phyloP scores from a whole-genome alignment of 2,797 vertebrate species.

The Selene dorsalis region DNA sequence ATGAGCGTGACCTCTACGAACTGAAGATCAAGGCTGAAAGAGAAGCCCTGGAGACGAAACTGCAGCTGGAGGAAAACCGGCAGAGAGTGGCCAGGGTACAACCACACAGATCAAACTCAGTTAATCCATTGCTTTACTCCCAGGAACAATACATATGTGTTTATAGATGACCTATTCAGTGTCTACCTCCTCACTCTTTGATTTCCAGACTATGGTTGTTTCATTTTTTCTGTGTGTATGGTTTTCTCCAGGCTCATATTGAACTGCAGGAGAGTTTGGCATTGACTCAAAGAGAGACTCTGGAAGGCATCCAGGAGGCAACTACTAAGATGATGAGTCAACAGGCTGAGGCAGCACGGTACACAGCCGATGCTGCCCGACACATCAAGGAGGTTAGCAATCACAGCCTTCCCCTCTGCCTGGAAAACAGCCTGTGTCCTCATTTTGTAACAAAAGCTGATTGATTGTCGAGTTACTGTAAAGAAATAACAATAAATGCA shows the following conservation, averaged over 20 bases:
- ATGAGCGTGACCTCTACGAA: slow-evolving; percentile 91
- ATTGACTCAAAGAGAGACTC: slow-evolving; percentile 85
- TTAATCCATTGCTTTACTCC: background rate
- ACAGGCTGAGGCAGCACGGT: slow-evolving; percentile 85
- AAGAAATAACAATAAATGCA: slow-evolving; percentile 38
- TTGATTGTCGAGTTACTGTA: slow-evolving; percentile 49
- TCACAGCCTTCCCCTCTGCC: slow-evolving; percentile 50
- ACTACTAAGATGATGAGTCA: slow-evolving; percentile 88
- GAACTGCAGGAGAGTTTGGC: slow-evolving; percentile 88
- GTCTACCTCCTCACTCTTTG: slow-evolving; percentile 12
- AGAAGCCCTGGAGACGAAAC: slow-evolving; percentile 90
- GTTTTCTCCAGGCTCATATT: slow-evolving; percentile 84
- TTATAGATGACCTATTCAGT: slow-evolving; percentile 15
- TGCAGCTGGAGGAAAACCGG: slow-evolving; percentile 90
- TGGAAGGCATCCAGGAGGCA: slow-evolving; percentile 86
- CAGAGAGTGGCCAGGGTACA: slow-evolving; percentile 92
- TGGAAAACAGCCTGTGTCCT: slow-evolving; percentile 51
- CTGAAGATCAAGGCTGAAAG: slow-evolving; percentile 93
- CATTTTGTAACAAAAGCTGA: slow-evolving; percentile 55
- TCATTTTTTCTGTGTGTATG: slow-evolving; percentile 34
- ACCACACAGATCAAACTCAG: slow-evolving; percentile 6
- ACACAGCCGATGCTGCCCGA: slow-evolving; percentile 84
- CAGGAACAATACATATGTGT: background rate
- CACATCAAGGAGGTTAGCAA: slow-evolving; percentile 89
- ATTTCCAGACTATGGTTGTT: slow-evolving; percentile 8